These are phyloP conservation scores for Sinopyrophorus schimmeli DNA, from an alignment of 2,888 invertebrate genomes.

Conservation along the genomic window DNA sequence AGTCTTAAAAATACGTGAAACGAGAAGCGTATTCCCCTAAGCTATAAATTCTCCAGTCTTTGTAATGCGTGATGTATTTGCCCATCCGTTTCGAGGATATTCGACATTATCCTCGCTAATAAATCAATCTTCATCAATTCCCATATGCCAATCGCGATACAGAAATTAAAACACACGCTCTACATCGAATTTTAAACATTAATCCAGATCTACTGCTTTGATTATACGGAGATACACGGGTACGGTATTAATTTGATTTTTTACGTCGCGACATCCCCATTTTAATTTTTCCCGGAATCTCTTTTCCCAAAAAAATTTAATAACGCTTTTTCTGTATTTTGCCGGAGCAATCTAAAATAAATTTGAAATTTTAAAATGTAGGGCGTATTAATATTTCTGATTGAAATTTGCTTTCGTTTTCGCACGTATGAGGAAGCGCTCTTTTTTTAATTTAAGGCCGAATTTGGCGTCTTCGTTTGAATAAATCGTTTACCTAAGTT, in stretches of 20 bases:
- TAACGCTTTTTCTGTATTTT: too few relatives aligned
- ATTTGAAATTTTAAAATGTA: too few relatives aligned
- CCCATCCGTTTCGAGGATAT: constrained; percentile 31
- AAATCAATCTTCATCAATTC: constrained; percentile 39
- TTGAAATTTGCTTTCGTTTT: background rate
- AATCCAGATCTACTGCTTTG: constrained; percentile 19
- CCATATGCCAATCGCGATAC: constrained; percentile 27
- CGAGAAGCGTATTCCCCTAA: constrained; percentile 3
- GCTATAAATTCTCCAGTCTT: constrained; percentile 22
- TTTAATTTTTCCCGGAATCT: too few relatives aligned
- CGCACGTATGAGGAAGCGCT: background rate
- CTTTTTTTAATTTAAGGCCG: background rate
- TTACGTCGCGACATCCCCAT: too few relatives aligned
- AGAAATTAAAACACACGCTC: constrained; percentile 28
- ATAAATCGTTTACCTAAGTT: background rate
- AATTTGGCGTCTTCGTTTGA: too few relatives aligned
- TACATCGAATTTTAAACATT: constrained; percentile 24
- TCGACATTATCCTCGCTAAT: constrained; percentile 34
- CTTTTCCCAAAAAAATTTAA: too few relatives aligned
- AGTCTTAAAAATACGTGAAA: constrained; percentile 21
- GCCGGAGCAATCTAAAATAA: too few relatives aligned
- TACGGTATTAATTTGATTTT: background rate
- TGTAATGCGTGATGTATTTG: constrained; percentile 32
- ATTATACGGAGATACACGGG: constrained; percentile 20
- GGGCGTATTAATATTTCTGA: background rate